Base-by-base conservation (phyloP, 2,888 invertebrate species). In the Drosophila putrida region DNA sequence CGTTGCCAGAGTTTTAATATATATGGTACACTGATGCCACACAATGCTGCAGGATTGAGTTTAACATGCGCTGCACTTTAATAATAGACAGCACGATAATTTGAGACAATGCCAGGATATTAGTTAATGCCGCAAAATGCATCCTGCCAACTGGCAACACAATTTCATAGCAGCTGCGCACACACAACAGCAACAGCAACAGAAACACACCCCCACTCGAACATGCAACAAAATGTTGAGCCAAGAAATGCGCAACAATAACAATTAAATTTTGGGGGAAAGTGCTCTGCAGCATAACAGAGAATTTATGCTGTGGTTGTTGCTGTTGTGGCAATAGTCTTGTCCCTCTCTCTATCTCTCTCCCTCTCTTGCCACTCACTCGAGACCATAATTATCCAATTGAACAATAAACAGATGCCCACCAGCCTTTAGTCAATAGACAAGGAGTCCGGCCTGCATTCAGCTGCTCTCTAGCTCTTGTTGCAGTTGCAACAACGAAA, bases 401-500 rank as follows among this genome's bases (percentile, higher is more conserved):
- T 88, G 80, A 81, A 86, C 83, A 88, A 86, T 88, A 85, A 88
- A 82, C 85, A 85, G 83, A 80, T 81, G 85, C 74, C 85, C 82
- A 25, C 20, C 53, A 60, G 76, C 57, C 65, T 75, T 66, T 59
- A 81, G 81, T 71, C 83, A 77, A 86, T 86, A 78, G 71, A 80
- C 82, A 86, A 82, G 69, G 77, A 36, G 46, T 6, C 13, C 46
- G 43, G 41, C 51, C 25, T 39, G 47, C 10, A 27, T 27, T 35
- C 65, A 66, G 62, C 60, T 67, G 69, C 61, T 69, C 43, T 35
- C 47, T 25, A 25, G 39, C 60, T 44, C 15, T 36, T 41, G 49
- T 39, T 50, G 67, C 65, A 39, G 47, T 50, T 59, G 68, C 50
- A 53, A 28, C 44, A 44, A 47, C 35, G 62, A 51, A n/a, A 55